phyloP scores from a whole-genome alignment of 2,797 vertebrate genomes.

The Odontamblyopus rebecca region DNA sequence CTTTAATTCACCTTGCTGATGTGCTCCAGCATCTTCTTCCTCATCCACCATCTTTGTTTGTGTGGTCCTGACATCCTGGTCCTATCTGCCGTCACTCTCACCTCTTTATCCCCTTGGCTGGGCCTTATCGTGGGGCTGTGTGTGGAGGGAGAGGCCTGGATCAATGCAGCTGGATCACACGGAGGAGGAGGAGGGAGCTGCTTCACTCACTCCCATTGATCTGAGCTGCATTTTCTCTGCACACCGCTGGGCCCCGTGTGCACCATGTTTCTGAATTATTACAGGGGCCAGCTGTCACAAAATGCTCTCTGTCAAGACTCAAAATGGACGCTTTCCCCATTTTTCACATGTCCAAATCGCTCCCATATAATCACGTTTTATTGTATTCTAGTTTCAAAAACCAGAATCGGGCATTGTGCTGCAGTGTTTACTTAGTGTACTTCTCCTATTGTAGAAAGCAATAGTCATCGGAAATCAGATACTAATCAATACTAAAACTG shows the following conservation, averaged over 20 bases:
- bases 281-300: constrained; percentile 81
- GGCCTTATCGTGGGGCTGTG: constrained; percentile 29
- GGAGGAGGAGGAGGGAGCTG: constrained; percentile 67
- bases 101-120: constrained; percentile 39
- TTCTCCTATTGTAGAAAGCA: neutral
- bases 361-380: neutral
- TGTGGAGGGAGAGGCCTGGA: constrained; percentile 41
- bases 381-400: neutral
- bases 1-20: neutral
- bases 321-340: neutral
- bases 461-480: too few relatives aligned
- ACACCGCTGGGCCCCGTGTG: constrained; percentile 77
- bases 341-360: neutral
- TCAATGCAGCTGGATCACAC: constrained; percentile 62
- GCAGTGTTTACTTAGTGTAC: neutral
- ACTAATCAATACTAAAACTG: too few relatives aligned
- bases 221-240: constrained; percentile 72
- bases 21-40: constrained; percentile 15
- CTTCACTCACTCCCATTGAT: constrained; percentile 75
- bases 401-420: neutral
- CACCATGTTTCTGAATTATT: constrained; percentile 83
- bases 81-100: constrained; percentile 39
- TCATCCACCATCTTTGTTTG: constrained; percentile 23
- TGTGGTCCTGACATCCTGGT: constrained; percentile 37
- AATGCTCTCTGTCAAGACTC: constrained; percentile 72